A percentile compares a stretch with the other conserved stretches of the same genome.
These are phyloP conservation scores for Enteromius radiatus DNA, from an alignment of 2,797 vertebrate species.

Conservation along the genomic window DNA sequence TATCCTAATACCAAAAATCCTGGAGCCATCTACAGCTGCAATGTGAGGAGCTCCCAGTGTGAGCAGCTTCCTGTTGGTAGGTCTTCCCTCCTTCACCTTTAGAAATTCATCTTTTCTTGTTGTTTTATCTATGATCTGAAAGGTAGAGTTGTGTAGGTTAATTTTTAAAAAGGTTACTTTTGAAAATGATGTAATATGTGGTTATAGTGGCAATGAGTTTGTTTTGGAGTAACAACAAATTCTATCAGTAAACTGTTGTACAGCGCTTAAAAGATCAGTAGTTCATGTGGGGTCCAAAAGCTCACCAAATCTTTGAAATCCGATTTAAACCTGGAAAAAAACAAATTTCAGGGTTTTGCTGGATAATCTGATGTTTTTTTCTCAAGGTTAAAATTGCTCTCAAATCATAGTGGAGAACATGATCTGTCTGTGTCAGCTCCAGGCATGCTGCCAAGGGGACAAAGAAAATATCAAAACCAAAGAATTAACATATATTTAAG, in stretches of 20 bases:
- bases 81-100: slow-evolving; percentile 50
- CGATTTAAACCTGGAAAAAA: background rate
- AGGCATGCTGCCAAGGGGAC: background rate
- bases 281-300: background rate
- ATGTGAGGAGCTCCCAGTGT: slow-evolving; percentile 75
- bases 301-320: background rate
- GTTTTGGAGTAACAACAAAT: background rate
- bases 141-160: background rate
- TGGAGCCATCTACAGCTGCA: slow-evolving; percentile 87
- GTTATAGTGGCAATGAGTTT: background rate
- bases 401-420: background rate
- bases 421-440: background rate
- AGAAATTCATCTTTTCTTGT: background rate
- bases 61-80: slow-evolving; percentile 83
- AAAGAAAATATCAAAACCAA: background rate
- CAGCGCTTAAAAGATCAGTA: background rate
- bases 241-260: background rate
- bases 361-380: background rate
- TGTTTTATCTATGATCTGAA: background rate
- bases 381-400: too few relatives aligned
- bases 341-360: background rate
- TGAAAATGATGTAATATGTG: background rate
- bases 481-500: background rate
- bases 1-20: slow-evolving; percentile 73
- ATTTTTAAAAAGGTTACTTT: background rate